Conservation (phyloP, 2,888 invertebrate genomes). For the Acanthoscelides obtectus region DNA sequence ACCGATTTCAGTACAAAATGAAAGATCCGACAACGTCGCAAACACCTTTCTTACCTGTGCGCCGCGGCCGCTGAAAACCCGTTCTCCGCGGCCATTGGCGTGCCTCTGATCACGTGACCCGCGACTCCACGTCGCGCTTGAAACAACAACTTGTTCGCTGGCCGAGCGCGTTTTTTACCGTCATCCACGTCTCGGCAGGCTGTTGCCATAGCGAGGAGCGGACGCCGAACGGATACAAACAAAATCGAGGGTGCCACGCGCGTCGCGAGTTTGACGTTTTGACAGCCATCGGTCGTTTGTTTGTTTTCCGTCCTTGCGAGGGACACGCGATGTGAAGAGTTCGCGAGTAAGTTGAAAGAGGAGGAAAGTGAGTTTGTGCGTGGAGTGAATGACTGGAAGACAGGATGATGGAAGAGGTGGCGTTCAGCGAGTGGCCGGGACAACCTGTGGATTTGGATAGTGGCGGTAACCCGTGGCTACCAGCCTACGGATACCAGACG, state of each 20-base stretch:
- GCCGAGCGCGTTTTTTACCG: slow-evolving; percentile 19
- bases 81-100: not conserved
- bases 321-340: not conserved
- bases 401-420: slow-evolving; percentile 55
- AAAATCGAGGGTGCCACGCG: not conserved
- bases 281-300: not conserved
- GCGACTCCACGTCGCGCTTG: slow-evolving; percentile 24
- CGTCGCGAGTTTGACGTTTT: not conserved
- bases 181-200: slow-evolving; percentile 25
- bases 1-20: not conserved
- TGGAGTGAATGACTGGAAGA: slow-evolving; percentile 39
- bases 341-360: not conserved
- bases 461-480: slow-evolving; percentile 73
- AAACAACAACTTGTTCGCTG: slow-evolving; percentile 27
- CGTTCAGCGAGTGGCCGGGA: slow-evolving; percentile 61
- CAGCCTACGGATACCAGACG: slow-evolving; percentile 73
- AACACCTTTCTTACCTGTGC: not conserved
- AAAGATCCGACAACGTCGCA: not conserved
- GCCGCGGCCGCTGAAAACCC: not conserved
- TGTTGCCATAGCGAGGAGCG: slow-evolving; percentile 28
- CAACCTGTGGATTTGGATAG: slow-evolving; percentile 52
- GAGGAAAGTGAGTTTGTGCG: slow-evolving; percentile 23
- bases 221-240: slow-evolving; percentile 22
- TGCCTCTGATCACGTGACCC: slow-evolving; percentile 28
- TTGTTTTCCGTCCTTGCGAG: not conserved